These are phyloP conservation scores for Tolypeutes matacus DNA, from an alignment of 2,797 vertebrate genomes.

Conservation along the genomic window DNA sequence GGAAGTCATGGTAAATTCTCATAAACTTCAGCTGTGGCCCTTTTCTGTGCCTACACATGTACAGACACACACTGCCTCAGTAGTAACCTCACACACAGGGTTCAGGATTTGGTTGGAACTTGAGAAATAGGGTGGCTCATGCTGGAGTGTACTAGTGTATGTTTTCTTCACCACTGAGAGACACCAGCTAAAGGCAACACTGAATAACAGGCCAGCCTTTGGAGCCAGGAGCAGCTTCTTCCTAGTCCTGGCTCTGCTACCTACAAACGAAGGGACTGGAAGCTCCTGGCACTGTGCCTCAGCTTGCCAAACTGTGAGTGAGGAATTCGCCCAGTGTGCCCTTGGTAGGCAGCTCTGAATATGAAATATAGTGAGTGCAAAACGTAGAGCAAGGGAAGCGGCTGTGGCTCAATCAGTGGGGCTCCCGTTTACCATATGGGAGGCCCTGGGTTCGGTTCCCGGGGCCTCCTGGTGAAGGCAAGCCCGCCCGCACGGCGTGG, in stretches of 20 bases:
- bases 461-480: no score
- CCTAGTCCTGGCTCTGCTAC: not conserved
- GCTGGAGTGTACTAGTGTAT: not conserved
- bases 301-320: not conserved
- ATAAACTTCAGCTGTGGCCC: not conserved
- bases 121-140: not conserved
- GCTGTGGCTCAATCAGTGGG: no score
- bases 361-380: not conserved
- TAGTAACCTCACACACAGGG: not conserved
- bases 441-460: no score
- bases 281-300: not conserved
- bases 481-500: no score
- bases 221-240: not conserved
- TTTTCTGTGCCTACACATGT: not conserved
- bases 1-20: not conserved
- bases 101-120: not conserved
- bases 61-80: not conserved
- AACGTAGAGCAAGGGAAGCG: no score
- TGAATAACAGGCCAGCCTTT: not conserved
- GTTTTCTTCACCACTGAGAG: not conserved
- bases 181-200: not conserved
- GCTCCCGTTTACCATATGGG: no score
- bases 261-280: not conserved
- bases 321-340: not conserved
- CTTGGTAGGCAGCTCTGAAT: no score